A percentile compares a stretch with the other conserved stretches of the same genome.
phyloP scores from a whole-genome alignment of 2,113 vertebrate genomes.

The Boulengeromyrus knoepffleri region DNA sequence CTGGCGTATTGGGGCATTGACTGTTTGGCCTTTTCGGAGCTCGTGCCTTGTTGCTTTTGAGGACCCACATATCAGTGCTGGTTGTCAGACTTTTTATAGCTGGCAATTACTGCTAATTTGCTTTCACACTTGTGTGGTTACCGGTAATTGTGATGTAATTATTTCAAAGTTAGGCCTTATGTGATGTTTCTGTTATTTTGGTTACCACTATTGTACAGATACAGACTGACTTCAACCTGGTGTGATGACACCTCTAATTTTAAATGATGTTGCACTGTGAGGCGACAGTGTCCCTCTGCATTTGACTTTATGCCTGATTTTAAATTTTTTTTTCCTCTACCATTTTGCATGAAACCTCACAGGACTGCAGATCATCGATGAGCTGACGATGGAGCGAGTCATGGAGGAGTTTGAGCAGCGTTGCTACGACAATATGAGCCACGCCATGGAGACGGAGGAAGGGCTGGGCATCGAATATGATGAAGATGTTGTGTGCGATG shows the following conservation, averaged over 20 bases:
- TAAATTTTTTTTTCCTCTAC: not conserved
- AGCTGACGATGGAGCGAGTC: constrained; percentile 82
- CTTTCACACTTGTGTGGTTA: not conserved
- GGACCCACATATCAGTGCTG: not conserved
- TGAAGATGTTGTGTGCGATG: constrained; percentile 94
- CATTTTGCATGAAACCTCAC: not conserved
- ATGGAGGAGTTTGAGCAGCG: constrained; percentile 86
- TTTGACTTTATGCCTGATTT: not conserved
- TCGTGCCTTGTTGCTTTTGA: not conserved
- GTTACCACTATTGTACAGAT: not conserved
- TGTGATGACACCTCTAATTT: not conserved
- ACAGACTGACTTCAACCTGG: not conserved
- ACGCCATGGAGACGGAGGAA: constrained; percentile 87
- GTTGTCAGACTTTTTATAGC: not conserved
- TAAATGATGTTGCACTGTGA: not conserved
- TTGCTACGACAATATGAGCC: constrained; percentile 88
- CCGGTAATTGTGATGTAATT: not conserved
- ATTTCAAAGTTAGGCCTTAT: not conserved
- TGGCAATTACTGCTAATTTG: not conserved
- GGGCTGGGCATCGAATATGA: constrained; percentile 96
- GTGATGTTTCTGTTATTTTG: not conserved
- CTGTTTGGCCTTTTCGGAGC: not conserved
- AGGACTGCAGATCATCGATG: constrained; percentile 76
- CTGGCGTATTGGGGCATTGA: not conserved
- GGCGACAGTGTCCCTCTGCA: not conserved